Conservation (phyloP, 2,888 invertebrate genomes). For the Ochropleura plecta region DNA sequence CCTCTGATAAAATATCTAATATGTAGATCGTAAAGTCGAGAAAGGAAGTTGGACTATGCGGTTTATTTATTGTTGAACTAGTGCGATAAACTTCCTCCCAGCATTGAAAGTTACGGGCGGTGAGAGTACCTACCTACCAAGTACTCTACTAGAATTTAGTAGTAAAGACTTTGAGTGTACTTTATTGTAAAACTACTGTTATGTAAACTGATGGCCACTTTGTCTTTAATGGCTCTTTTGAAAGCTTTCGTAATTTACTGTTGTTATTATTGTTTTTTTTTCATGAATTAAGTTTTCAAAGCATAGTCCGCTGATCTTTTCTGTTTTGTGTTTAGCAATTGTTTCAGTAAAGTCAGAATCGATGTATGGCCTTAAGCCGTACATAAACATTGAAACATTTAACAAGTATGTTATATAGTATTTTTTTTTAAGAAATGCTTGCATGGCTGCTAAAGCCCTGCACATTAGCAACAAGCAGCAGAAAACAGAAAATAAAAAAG, state of each 20-base stretch:
- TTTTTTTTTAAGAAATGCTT: no score
- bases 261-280: background rate
- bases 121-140: background rate
- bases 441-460: no score
- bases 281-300: slow-evolving; percentile 1
- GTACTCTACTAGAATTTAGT: slow-evolving; percentile 19
- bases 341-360: background rate
- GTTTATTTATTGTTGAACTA: slow-evolving; percentile 30
- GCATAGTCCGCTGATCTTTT: background rate
- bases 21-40: slow-evolving; percentile 21
- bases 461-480: no score
- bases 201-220: background rate
- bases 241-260: slow-evolving; percentile 11
- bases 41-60: slow-evolving; percentile 5
- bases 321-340: background rate
- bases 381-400: no score
- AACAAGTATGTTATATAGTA: no score
- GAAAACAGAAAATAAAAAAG: no score
- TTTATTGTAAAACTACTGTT: slow-evolving; percentile 15
- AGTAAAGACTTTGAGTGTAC: background rate
- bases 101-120: background rate
- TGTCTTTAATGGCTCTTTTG: background rate
- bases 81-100: slow-evolving; percentile 22
- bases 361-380: no score
- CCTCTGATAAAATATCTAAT: background rate